These are phyloP conservation scores for Heliconius ismenius DNA, from an alignment of 2,888 invertebrate genomes.

Conservation along the genomic window DNA sequence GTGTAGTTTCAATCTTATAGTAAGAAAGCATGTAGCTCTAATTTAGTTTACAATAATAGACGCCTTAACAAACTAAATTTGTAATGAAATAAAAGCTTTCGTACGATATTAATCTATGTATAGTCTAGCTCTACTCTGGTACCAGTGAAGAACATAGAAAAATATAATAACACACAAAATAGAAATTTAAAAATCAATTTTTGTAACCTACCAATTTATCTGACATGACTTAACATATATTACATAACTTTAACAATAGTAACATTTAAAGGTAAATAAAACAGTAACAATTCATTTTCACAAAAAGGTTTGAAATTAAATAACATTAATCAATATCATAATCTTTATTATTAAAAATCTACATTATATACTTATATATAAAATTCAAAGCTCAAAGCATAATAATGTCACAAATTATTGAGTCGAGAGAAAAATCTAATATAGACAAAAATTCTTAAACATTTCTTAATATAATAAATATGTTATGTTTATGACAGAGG, in stretches of 20 bases:
- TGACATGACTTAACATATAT: too few relatives aligned
- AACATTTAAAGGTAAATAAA: not conserved
- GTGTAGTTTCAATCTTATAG: not conserved
- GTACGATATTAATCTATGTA: too few relatives aligned
- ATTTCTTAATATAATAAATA: not conserved
- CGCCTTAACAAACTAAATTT: not conserved
- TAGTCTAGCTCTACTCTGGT: too few relatives aligned
- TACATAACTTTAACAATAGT: too few relatives aligned
- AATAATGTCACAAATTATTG: constrained; percentile 1
- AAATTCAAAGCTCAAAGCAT: not conserved
- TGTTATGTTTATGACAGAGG: not conserved
- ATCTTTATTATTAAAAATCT: constrained; percentile 16
- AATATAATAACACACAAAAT: too few relatives aligned
- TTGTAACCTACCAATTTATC: too few relatives aligned
- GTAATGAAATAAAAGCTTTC: too few relatives aligned
- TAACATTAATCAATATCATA: not conserved
- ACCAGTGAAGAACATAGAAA: too few relatives aligned
- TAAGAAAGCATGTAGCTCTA: not conserved
- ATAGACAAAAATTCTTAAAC: not conserved
- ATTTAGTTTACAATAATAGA: not conserved
- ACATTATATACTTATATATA: not conserved
- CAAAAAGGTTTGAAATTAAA: not conserved
- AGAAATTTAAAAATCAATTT: too few relatives aligned
- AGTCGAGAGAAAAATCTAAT: not conserved
- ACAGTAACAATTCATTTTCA: not conserved